Conservation (phyloP, 2,888 invertebrate genomes). For the Steinernema scapterisci region DNA sequence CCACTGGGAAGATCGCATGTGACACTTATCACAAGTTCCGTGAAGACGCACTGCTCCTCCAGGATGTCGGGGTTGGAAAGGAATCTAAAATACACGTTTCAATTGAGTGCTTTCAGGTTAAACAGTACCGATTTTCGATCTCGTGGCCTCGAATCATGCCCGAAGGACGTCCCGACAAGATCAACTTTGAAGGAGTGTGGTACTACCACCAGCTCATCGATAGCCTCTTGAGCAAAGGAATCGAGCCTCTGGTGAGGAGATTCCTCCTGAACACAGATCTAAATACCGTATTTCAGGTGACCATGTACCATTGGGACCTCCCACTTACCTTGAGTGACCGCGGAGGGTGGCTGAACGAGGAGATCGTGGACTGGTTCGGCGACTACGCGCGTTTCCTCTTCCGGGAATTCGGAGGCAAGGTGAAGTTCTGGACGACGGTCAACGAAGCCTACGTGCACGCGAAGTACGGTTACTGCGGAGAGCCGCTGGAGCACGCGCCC, state of each 20-base stretch:
- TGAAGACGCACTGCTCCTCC: conserved; percentile 74
- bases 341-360: conserved; percentile 68
- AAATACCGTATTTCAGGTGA: conserved; percentile 5
- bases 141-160: conserved; percentile 80
- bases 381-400: conserved; percentile 68
- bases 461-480: conserved; percentile 38
- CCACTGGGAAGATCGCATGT: conserved; percentile 75
- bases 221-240: conserved; percentile 73
- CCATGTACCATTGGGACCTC: conserved; percentile 62
- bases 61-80: conserved; percentile 72
- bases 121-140: conserved; percentile 68
- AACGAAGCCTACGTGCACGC: conserved; percentile 77
- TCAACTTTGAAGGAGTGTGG: conserved; percentile 77
- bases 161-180: conserved; percentile 73
- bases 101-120: conserved; percentile 36
- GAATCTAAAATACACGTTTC: neutral
- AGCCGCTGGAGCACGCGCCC: conserved; percentile 37
- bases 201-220: conserved; percentile 81
- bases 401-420: conserved; percentile 66
- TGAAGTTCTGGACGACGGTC: conserved; percentile 76
- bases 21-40: conserved; percentile 76
- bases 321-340: conserved; percentile 68
- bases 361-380: conserved; percentile 63
- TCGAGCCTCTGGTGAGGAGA: conserved; percentile 70
- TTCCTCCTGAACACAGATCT: too few relatives aligned